Conservation (phyloP, 2,888 invertebrate species). For the Clostera curtula region DNA sequence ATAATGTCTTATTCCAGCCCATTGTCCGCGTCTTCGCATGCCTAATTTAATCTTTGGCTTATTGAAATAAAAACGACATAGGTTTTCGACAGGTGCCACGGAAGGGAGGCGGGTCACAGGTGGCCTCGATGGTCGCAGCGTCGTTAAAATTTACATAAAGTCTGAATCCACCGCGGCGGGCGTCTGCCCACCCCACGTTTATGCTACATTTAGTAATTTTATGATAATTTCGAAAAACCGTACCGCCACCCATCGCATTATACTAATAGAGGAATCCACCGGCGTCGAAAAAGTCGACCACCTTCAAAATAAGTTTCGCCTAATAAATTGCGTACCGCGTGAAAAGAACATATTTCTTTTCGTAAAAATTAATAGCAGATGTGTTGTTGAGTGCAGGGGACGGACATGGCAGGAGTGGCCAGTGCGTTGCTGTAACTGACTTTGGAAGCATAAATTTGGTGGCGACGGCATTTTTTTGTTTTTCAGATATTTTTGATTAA, state of each 20-base stretch:
- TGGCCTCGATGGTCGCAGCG: constrained; percentile 73
- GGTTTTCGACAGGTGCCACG: constrained; percentile 72
- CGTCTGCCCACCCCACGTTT: constrained; percentile 70
- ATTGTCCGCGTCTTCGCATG: constrained; percentile 62
- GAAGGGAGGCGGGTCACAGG: constrained; percentile 60
- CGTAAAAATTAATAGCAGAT: constrained; percentile 68
- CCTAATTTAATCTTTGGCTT: constrained; percentile 72
- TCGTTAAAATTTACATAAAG: constrained; percentile 76
- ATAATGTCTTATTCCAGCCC: too few species aligned
- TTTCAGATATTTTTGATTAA: constrained; percentile 65
- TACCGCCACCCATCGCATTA: constrained; percentile 74
- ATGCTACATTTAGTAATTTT: constrained; percentile 76
- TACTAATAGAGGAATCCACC: constrained; percentile 70
- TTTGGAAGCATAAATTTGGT: constrained; percentile 68
- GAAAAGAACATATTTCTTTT: constrained; percentile 61
- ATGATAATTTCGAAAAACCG: constrained; percentile 74
- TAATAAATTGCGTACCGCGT: constrained; percentile 64
- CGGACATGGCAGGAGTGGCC: constrained; percentile 35
- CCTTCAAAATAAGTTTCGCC: constrained; percentile 66
- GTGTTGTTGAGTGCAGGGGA: constrained; percentile 61
- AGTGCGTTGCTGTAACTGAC: constrained; percentile 45
- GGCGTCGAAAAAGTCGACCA: constrained; percentile 54
- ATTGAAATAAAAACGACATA: constrained; percentile 75
- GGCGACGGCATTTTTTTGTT: constrained; percentile 53
- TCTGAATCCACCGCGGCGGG: constrained; percentile 70